These are phyloP conservation scores for Choreutis nemorana DNA, from an alignment of 2,888 invertebrate genomes.

Conservation along the genomic window DNA sequence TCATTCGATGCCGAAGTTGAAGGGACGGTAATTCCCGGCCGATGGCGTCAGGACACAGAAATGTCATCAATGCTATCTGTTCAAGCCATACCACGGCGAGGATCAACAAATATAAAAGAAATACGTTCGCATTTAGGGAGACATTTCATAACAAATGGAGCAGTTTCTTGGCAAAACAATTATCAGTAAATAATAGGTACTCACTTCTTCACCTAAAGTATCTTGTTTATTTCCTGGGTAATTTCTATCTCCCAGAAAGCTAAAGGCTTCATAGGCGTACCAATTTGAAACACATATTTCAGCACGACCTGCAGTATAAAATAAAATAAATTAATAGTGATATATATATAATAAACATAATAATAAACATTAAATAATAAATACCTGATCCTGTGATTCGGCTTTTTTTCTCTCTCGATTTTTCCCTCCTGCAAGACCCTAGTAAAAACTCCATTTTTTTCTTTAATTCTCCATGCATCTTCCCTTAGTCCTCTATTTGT, in stretches of 20 bases:
- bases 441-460: constrained; percentile 2
- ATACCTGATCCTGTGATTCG: constrained; percentile 3
- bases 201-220: constrained; percentile 7
- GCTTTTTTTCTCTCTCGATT: constrained; percentile 2
- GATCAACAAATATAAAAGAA: constrained; percentile 12
- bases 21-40: constrained; percentile 15
- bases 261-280: no score
- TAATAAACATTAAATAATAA: neutral
- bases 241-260: constrained; percentile 5
- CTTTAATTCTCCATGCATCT: constrained; percentile 12
- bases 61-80: constrained; percentile 13
- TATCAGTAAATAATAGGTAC: constrained; percentile 2
- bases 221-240: constrained; percentile 8
- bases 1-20: constrained; percentile 13
- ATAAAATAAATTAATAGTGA: no score
- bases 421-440: constrained; percentile 3
- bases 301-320: no score
- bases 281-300: no score
- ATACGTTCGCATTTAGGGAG: constrained; percentile 15
- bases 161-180: constrained; percentile 15
- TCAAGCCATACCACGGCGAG: constrained; percentile 14
- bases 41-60: constrained; percentile 16
- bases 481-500: constrained; percentile 17
- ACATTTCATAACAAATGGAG: constrained; percentile 14
- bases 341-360: neutral